A percentile compares a stretch with the other conserved stretches of the same genome.
phyloP scores from a whole-genome alignment of 2,113 vertebrate genomes.

The Podilymbus podiceps region DNA sequence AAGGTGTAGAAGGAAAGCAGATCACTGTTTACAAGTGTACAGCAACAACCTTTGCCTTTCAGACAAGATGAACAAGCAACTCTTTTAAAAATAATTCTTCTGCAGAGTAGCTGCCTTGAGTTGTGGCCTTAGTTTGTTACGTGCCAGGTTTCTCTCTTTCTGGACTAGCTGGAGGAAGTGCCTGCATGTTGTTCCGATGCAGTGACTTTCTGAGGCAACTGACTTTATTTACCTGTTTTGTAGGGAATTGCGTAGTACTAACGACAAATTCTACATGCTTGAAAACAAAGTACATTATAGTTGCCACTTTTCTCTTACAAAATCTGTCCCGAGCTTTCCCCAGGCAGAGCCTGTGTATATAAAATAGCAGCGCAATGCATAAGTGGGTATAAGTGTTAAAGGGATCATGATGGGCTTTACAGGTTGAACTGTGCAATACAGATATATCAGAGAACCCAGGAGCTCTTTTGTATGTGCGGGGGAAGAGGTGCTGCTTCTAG shows the following conservation, averaged over 20 bases:
- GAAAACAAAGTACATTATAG: background rate
- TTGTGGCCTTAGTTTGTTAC: background rate
- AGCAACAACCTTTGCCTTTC: background rate
- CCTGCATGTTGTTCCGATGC: background rate
- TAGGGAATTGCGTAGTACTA: background rate
- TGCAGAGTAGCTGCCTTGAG: background rate
- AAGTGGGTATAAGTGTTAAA: background rate
- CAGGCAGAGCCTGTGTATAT: background rate
- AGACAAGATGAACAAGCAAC: background rate
- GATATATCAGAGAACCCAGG: background rate
- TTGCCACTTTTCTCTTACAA: background rate
- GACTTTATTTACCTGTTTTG: background rate
- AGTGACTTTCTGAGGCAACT: background rate
- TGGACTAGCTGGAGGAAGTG: background rate
- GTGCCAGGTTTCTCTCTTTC: background rate
- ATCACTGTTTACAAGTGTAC: background rate
- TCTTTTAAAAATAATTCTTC: background rate
- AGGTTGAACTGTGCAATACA: background rate
- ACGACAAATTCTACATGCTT: fast-evolving
- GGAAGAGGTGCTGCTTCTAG: background rate
- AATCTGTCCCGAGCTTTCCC: background rate
- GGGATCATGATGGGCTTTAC: background rate
- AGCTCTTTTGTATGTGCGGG: fast-evolving
- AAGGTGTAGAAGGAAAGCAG: background rate
- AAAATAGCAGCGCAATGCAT: background rate